Conservation (phyloP, 2,888 invertebrate genomes). For the Macrosoma leucophasiata region DNA sequence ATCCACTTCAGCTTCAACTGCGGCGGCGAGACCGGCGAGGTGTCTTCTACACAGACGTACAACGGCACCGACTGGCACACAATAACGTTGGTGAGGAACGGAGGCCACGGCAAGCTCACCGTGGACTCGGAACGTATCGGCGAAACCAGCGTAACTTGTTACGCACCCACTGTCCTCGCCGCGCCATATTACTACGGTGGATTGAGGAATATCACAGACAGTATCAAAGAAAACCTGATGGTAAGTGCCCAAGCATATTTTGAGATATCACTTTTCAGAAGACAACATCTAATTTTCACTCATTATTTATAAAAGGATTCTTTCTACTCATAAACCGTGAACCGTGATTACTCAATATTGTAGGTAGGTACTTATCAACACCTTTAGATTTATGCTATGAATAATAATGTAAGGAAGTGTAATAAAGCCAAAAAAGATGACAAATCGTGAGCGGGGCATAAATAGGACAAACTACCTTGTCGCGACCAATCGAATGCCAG, state of each 20-base stretch:
- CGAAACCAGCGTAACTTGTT: conserved; percentile 64
- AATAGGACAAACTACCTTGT: too few relatives aligned
- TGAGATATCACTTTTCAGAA: not conserved
- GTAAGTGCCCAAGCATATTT: conserved; percentile 30
- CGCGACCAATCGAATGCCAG: too few relatives aligned
- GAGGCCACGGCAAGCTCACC: conserved; percentile 78
- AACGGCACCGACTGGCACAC: conserved; percentile 89
- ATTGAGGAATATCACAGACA: conserved; percentile 63
- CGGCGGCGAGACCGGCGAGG: conserved; percentile 77
- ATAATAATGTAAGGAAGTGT: too few relatives aligned
- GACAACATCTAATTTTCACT: not conserved
- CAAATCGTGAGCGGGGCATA: too few relatives aligned
- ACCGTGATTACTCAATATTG: too few relatives aligned
- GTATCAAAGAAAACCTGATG: conserved; percentile 35
- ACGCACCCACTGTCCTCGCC: conserved; percentile 73
- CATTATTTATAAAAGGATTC: too few relatives aligned
- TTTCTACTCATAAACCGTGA: too few relatives aligned
- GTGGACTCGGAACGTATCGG: conserved; percentile 78
- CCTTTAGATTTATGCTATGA: too few relatives aligned
- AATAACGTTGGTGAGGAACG: conserved; percentile 79
- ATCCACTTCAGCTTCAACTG: conserved; percentile 83
- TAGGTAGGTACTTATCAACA: too few relatives aligned
- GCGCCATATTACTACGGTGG: conserved; percentile 90
- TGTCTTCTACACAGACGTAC: conserved; percentile 75
- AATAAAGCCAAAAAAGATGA: too few relatives aligned